Evolutionary conservation across 2,888 invertebrate species (phyloP).

Genomic region (Napeogenes sylphis): DNA sequence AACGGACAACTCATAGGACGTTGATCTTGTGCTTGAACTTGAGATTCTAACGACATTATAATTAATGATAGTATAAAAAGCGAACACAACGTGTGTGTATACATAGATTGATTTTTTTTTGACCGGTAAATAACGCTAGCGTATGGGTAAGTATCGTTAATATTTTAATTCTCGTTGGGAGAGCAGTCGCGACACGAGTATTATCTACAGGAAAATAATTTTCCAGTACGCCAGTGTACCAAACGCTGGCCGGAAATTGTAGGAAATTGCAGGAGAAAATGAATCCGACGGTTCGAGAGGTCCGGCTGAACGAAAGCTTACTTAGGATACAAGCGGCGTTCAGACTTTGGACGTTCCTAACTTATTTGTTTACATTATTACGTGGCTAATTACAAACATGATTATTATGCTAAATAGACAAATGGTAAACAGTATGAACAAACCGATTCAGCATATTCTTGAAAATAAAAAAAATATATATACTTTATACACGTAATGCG

Average conservation of each 20-base stretch:
- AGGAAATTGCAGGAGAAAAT: conserved; percentile 78
- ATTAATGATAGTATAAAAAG: conserved; percentile 10
- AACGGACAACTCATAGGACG: conserved; percentile 54
- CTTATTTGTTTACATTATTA: conserved; percentile 7
- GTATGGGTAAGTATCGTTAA: conserved; percentile 19
- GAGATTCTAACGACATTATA: conserved; percentile 32
- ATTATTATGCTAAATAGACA: too few relatives aligned
- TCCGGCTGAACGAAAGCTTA: conserved; percentile 45
- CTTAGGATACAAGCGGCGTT: conserved; percentile 29
- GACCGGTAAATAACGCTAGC: conserved; percentile 10
- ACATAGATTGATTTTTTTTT: conserved; percentile 17
- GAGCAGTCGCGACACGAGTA: conserved; percentile 35
- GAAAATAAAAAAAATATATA: not conserved
- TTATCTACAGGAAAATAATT: conserved; percentile 62
- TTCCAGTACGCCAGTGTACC: conserved; percentile 63
- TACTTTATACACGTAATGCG: conserved; percentile 4
- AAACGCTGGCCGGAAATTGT: conserved; percentile 74
- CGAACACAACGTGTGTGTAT: conserved; percentile 8
- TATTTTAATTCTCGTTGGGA: conserved; percentile 33
- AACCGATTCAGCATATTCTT: too few relatives aligned
- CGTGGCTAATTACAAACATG: too few relatives aligned
- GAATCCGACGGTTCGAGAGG: conserved; percentile 69
- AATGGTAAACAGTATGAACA: too few relatives aligned
- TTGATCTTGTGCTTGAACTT: conserved; percentile 70
- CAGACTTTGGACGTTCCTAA: conserved; percentile 17